phyloP scores from a whole-genome alignment of 2,888 invertebrate genomes.

The Scrobipalpa costella region DNA sequence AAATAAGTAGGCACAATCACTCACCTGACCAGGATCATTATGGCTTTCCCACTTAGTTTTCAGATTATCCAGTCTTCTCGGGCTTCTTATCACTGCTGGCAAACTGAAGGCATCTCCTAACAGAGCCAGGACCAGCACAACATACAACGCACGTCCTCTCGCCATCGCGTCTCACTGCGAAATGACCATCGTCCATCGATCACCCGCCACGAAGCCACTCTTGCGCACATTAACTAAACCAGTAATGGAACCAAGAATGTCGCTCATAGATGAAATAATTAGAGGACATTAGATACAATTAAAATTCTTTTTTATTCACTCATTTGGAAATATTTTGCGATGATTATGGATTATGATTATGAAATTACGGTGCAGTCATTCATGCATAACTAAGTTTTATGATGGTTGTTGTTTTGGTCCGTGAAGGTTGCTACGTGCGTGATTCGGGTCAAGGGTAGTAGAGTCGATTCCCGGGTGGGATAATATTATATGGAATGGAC shows the following conservation, averaged over 20 bases:
- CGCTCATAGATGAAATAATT: conserved; percentile 1
- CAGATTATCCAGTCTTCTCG: conserved; percentile 40
- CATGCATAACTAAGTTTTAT: background rate
- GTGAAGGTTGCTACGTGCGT: conserved; percentile 14
- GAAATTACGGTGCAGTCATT: background rate
- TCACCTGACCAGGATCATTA: conserved; percentile 39
- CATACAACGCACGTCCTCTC: conserved; percentile 42
- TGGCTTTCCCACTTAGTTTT: conserved; percentile 22
- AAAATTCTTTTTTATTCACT: conserved; percentile 1
- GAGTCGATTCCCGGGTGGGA: conserved; percentile 17
- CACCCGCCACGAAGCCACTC: background rate
- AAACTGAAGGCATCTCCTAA: conserved; percentile 54
- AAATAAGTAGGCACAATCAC: conserved; percentile 29
- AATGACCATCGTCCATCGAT: conserved; percentile 36
- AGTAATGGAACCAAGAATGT: conserved; percentile 11
- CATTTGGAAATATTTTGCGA: background rate
- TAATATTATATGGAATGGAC: conserved; percentile 5
- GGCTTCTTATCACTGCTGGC: conserved; percentile 41
- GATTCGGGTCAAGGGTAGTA: conserved; percentile 17
- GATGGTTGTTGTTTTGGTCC: background rate
- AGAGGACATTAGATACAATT: background rate
- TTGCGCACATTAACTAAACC: conserved; percentile 14
- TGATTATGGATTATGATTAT: conserved; percentile 1
- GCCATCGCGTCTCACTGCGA: conserved; percentile 50
- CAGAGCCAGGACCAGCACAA: conserved; percentile 49